Conservation (phyloP, 1,140 invertebrate species). For the Lanistes nyassanus region DNA sequence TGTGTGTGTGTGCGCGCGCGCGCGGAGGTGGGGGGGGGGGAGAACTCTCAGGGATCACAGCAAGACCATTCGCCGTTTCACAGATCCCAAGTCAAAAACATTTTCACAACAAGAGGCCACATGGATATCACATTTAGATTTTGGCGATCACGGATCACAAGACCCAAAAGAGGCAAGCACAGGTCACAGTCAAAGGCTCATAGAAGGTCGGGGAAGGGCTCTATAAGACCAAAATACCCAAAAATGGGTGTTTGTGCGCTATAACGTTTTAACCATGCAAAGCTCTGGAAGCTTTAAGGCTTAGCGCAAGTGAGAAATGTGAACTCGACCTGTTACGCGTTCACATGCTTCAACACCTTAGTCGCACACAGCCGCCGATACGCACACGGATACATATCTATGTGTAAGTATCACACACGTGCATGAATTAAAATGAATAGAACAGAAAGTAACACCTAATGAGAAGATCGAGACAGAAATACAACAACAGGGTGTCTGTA, state of each 20-base stretch:
- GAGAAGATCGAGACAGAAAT: no score
- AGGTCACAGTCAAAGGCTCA: no score
- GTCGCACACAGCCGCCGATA: constrained; percentile 2
- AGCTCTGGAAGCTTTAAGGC: neutral
- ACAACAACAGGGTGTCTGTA: no score
- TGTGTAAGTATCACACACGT: no score
- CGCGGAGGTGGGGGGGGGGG: neutral
- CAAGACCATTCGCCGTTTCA: neutral
- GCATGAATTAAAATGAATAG: no score
- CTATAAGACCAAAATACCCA: neutral
- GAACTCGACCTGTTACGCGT: neutral
- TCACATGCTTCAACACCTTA: neutral
- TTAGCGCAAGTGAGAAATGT: neutral
- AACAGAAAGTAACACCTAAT: no score
- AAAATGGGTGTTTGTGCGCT: neutral
- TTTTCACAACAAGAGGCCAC: no score
- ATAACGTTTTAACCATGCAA: neutral
- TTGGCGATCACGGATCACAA: neutral
- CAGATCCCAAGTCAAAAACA: no score
- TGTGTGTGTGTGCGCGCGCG: constrained; percentile 4
- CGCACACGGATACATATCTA: no score
- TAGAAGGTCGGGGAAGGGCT: no score
- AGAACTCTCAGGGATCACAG: neutral
- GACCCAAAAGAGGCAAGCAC: no score
- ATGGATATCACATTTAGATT: no score